A percentile compares a stretch with the other conserved stretches of the same genome.
Evolutionary conservation across 1,140 invertebrate genomes (phyloP).

Genomic region (Nautilus pompilius): DNA sequence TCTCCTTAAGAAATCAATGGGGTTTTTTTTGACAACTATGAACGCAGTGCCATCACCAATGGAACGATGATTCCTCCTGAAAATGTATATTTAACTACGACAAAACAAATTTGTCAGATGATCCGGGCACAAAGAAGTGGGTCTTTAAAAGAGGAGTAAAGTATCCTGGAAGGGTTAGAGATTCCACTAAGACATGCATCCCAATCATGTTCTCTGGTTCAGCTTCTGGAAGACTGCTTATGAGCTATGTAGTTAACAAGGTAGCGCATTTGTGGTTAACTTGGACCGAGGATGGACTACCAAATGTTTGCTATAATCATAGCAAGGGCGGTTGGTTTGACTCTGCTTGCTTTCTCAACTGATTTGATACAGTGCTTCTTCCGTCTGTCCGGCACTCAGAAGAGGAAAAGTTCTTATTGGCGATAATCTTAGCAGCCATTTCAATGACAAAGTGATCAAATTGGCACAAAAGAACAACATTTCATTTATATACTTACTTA

Average conservation of each 20-base stretch:
- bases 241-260: slow-evolving; percentile 38
- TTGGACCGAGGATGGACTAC: slow-evolving; percentile 28
- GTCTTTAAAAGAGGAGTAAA: slow-evolving; percentile 32
- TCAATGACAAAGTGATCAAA: slow-evolving; percentile 12
- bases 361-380: too few species aligned
- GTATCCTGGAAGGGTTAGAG: too few species aligned
- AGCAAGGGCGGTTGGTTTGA: too few species aligned
- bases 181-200: slow-evolving; percentile 40
- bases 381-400: too few species aligned
- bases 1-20: not conserved
- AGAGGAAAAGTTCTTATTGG: slow-evolving; percentile 28
- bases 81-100: slow-evolving; percentile 56
- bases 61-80: slow-evolving; percentile 35
- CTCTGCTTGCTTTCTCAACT: too few species aligned
- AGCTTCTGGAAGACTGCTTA: slow-evolving; percentile 31
- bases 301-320: too few species aligned
- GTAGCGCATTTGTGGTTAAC: slow-evolving; percentile 19
- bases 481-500: too few species aligned
- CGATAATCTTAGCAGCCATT: slow-evolving; percentile 18
- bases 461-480: too few species aligned
- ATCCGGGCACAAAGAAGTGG: slow-evolving; percentile 43
- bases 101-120: slow-evolving; percentile 53
- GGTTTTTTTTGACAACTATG: slow-evolving; percentile 22
- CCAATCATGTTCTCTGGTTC: slow-evolving; percentile 50
- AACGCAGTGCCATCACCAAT: slow-evolving; percentile 33